Percentiles rank a stretch among this genome's conserved stretches.
These are phyloP conservation scores for Pachymerium ferrugineum DNA, from an alignment of 2,888 invertebrate genomes.

Conservation along the genomic window DNA sequence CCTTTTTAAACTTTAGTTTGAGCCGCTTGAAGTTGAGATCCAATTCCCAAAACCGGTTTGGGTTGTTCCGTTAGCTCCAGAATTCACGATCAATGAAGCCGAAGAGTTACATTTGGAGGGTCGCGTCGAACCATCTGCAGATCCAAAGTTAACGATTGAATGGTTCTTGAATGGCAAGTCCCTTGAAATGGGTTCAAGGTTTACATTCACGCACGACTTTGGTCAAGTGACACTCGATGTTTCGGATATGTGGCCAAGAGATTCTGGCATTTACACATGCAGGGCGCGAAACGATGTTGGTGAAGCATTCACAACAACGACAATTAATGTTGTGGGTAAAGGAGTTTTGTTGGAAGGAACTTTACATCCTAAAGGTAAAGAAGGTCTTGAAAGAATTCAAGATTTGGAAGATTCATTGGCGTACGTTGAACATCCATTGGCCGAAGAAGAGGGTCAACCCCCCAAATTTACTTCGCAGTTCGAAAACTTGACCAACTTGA, in stretches of 20 bases:
- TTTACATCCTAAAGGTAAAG: slow-evolving; percentile 91
- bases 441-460: slow-evolving; percentile 72
- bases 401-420: slow-evolving; percentile 76
- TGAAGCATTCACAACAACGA: slow-evolving; percentile 87
- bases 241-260: slow-evolving; percentile 83
- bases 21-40: slow-evolving; percentile 64
- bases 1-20: slow-evolving; percentile 47
- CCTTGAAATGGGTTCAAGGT: slow-evolving; percentile 77
- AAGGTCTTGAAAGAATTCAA: slow-evolving; percentile 84
- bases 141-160: slow-evolving; percentile 82
- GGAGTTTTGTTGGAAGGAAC: slow-evolving; percentile 78
- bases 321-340: slow-evolving; percentile 69
- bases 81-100: slow-evolving; percentile 73
- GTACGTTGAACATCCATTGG: slow-evolving; percentile 50
- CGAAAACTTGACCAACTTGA: slow-evolving; percentile 71
- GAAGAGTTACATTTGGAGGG: slow-evolving; percentile 87
- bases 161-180: slow-evolving; percentile 92
- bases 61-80: slow-evolving; percentile 72
- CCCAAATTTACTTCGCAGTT: slow-evolving; percentile 82
- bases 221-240: slow-evolving; percentile 93
- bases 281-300: slow-evolving; percentile 82
- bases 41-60: slow-evolving; percentile 80
- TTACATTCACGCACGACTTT: slow-evolving; percentile 89
- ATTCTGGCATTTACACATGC: slow-evolving; percentile 89
- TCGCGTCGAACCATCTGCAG: slow-evolving; percentile 87